Evolutionary conservation across 2,888 invertebrate species (phyloP), one percentile per base, ranked within the genome.

Genomic region (Lacanobia oleracea): DNA sequence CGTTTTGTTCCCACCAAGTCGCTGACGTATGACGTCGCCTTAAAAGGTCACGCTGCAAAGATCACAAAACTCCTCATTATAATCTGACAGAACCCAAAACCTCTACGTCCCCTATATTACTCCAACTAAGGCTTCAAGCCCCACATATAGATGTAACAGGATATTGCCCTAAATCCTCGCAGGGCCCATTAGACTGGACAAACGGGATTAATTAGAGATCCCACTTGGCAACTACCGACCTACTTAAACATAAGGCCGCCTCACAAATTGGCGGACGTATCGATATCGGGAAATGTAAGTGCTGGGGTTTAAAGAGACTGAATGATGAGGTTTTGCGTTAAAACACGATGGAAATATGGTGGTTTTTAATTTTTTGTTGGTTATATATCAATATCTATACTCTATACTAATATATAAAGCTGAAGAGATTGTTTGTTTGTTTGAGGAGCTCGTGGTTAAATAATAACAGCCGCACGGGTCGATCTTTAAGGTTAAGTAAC

Each of bases 131-230:
- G 68, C 60, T 21, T 16, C 57, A 37, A 48, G 37, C 12, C 53
- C 7, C 60, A 57, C 59, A 56, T 67, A 75, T 56, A 60, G 57
- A 79, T 70, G 75, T 76, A 72, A 68, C 66, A 59, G 67, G 83
- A 74, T 75, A 75, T 69, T 75, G 72, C 65, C 69, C 73, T 68
- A 72, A 75, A 77, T 81, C 78, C 81, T 74, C 72, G 45, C 67
- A 66, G 75, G 76, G 61, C 57, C 84, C 84, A 85, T 85, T 85
- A 85, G 77, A 66, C 68, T 77, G 74, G 76, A 79, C 81, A 83
- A 81, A 81, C 84, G 79, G 74, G 75, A 81, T 83, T 85, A 85
- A 85, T 85, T 85, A 79, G 74, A 43, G 71, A 64, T 67, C 70
- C 62, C 72, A 73, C 77, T 83, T 74, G 77, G 68, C 74, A 73